Evolutionary conservation across 2,888 invertebrate genomes (phyloP), one percentile per base, ranked within the genome.

Genomic region (Trichopoda pennipes): DNA sequence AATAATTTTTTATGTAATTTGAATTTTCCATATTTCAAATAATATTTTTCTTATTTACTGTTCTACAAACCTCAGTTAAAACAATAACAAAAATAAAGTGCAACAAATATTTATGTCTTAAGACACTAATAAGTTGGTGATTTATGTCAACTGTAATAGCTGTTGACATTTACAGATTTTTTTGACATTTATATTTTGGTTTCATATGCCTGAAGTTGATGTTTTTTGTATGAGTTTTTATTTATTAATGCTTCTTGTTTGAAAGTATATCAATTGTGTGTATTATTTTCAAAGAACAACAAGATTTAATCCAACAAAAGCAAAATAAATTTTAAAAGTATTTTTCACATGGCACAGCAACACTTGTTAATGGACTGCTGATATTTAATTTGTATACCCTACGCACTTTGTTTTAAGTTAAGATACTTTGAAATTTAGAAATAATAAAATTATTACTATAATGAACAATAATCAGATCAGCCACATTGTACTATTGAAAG

Each of bases 81-180:
- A 51, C n/a, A 51, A 53, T 16, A 53, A 49, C 0, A 75, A 44
- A 17, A 38, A 49, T 49, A 10, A 66, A 38, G 38, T 38, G 38
- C 12, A 12, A 38, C 38, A 51, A 53, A 66, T 47, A 23, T 55
- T 42, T 23, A 35, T 64, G 51, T 69, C 63, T 75, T 64, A n/a
- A 42, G 73, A 74, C 70, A 78, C 78, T 74, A 78, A 66, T 70
- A 60, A 70, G 78, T 70, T 56, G 51, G 35, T 75, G 74, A 78
- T 81, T 82, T 70, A 78, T 81, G 63, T 64, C 44, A 17, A 32
- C 23, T 55, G 74, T 82, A 74, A 70, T 78, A 64, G 38, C 55
- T 60, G 78, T 61, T 82, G 78, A 75, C 81, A 82, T 38, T 38
- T 38, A 38, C 38, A 82, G 23, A 70, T 51, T 42, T 64, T 68